Percentiles rank a stretch among this genome's conserved stretches.
Conservation (phyloP, 2,113 vertebrate genomes). For the Motacilla alba region DNA sequence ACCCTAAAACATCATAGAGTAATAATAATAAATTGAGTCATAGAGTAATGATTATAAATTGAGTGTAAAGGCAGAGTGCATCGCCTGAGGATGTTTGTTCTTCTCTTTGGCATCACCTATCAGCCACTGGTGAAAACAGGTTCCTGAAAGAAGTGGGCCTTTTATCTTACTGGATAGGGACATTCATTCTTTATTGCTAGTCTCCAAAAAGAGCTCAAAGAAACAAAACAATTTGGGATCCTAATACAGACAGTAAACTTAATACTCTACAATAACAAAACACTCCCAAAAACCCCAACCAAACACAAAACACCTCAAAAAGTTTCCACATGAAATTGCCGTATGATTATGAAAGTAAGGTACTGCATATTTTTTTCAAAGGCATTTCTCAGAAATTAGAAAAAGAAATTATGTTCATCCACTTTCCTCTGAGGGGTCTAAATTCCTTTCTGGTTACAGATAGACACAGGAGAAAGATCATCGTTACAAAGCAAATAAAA, state of each 20-base stretch:
- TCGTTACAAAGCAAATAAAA: background rate
- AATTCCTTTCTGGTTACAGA: background rate
- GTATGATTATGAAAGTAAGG: background rate
- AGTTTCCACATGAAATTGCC: background rate
- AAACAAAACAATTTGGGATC: background rate
- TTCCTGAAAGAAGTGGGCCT: background rate
- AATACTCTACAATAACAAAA: background rate
- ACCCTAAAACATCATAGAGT: no score
- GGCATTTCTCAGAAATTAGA: background rate
- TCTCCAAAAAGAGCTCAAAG: background rate
- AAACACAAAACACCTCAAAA: background rate
- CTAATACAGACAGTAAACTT: background rate
- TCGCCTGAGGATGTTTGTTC: background rate
- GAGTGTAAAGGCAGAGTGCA: background rate
- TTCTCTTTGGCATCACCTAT: background rate
- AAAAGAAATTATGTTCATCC: background rate
- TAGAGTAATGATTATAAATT: background rate
- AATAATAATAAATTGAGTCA: background rate
- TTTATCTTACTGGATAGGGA: background rate
- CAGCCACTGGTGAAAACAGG: background rate
- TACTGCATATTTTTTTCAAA: background rate
- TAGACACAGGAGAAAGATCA: background rate
- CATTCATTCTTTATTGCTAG: background rate
- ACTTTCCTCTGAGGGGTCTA: background rate
- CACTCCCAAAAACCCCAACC: background rate